phyloP scores from a whole-genome alignment of 2,113 vertebrate genomes.

The Strix aluco region DNA sequence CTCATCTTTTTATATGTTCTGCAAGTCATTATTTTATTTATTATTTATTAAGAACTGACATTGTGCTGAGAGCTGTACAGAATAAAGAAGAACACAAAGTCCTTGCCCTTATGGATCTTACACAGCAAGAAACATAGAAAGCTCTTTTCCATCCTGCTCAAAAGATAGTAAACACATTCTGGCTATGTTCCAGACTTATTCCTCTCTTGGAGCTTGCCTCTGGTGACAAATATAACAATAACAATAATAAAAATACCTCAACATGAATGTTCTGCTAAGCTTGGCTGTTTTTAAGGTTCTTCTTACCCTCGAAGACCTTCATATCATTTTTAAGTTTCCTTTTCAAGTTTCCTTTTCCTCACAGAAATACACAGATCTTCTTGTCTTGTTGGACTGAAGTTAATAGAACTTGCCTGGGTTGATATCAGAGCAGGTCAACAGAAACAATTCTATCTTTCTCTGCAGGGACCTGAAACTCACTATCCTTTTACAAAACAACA shows the following conservation, averaged over 20 bases:
- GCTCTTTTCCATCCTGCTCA: background rate
- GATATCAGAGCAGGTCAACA: background rate
- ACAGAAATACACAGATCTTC: background rate
- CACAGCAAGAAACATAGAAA: background rate
- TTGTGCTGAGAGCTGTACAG: background rate
- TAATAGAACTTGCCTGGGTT: background rate
- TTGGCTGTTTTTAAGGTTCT: background rate
- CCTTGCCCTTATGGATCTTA: background rate
- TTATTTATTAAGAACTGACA: slow-evolving; percentile 57
- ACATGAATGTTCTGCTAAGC: background rate
- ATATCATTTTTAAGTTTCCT: background rate
- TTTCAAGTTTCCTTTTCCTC: background rate
- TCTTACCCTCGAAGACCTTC: background rate
- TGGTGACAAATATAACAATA: background rate
- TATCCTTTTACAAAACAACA: background rate
- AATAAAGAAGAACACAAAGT: slow-evolving; percentile 38
- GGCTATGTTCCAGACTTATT: background rate
- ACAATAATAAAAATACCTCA: background rate
- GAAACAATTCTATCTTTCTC: background rate
- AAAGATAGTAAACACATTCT: background rate
- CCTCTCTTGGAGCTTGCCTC: background rate
- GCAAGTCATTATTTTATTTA: slow-evolving; percentile 63
- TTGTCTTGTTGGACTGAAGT: background rate
- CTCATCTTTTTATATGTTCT: slow-evolving; percentile 55
- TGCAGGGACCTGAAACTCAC: background rate